Base-by-base conservation (phyloP, 2,888 invertebrate genomes). In the Teinopalpus imperialis region DNA sequence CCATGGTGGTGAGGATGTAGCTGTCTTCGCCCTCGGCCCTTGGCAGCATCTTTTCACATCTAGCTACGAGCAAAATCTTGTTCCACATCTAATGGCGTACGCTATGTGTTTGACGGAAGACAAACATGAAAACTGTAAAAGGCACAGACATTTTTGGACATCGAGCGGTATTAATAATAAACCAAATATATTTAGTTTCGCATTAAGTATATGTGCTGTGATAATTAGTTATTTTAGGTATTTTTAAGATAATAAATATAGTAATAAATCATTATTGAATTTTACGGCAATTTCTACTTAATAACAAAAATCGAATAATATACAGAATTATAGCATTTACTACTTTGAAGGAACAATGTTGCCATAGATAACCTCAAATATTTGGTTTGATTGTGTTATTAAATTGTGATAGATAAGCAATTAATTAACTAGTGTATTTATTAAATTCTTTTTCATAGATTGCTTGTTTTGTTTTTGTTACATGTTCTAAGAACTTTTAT, bases 41-140 rank as follows among this genome's bases (percentile, higher is more conserved):
- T 94, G 93, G 91, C 90, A 95, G 18, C 95, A 96, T 64, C 89
- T 97, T 2, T 94, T 96, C 72, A 92, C 93, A 0, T 94, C 95
- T 9, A 92, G 92, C 37, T 93, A 93, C 59, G 95, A 97, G 60
- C 95, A 96, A 69, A 92, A 91, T 63, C 90, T 92, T 46, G 92
- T 97, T 7, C 94, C 95, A 0, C 94, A 95, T 62, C 90, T 94
- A 12, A 92, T 94, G 82, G 92, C 90, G 0, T 95, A 92, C 59
- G 94, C 94, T 1, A 90, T 93, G 61, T 94, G 94, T 57, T 77
- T 94, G 0, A 90, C 92, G 0, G 73, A 85, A 1, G 85, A 90
- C 14, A 78, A 77, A 48, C 90, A 91, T 55, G 75, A 68, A 7
- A 85, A 83, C 43, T 88, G 88, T 45, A 47, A 45, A 4, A 43